A percentile compares a stretch with the other conserved stretches of the same genome.
Evolutionary conservation across 2,797 vertebrate genomes (phyloP).

Genomic region (Serranus cabrilla): DNA sequence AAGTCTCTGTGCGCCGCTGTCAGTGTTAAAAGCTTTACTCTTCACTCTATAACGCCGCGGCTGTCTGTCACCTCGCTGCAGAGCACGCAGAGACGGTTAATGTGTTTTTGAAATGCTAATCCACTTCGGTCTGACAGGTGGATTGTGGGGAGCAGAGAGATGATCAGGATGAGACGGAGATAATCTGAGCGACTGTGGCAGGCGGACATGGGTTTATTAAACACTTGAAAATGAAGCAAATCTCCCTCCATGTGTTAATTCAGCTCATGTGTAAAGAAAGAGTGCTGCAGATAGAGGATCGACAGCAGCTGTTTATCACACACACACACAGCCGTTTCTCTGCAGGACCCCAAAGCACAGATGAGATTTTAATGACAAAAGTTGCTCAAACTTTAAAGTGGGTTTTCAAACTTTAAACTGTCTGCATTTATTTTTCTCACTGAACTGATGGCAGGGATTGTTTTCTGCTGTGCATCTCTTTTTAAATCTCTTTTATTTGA

Average conservation of each 20-base stretch:
- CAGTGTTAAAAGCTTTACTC: conserved; percentile 23
- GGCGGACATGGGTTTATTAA: conserved; percentile 4
- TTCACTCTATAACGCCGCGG: background rate
- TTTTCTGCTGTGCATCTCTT: background rate
- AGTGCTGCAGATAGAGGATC: conserved; percentile 17
- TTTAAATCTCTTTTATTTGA: no score
- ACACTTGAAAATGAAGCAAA: conserved; percentile 37
- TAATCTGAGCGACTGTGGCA: conserved; percentile 37
- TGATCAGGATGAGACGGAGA: conserved; percentile 27
- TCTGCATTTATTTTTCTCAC: background rate
- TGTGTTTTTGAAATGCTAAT: conserved; percentile 55
- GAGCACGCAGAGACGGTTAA: conserved; percentile 39
- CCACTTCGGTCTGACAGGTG: conserved; percentile 53
- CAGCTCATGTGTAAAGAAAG: conserved; percentile 26
- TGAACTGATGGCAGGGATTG: background rate
- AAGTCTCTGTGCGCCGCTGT: no score
- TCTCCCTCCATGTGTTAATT: conserved; percentile 33
- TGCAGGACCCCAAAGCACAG: conserved; percentile 31
- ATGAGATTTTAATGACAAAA: conserved; percentile 67
- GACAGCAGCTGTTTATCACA: conserved; percentile 56
- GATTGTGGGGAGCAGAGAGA: conserved; percentile 32
- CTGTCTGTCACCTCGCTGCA: conserved; percentile 43
- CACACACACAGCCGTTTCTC: conserved; percentile 28
- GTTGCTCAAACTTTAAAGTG: conserved; percentile 24
- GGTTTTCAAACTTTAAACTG: conserved; percentile 9